Evolutionary conservation across 2,888 invertebrate species (phyloP).

Genomic region (Ptychoptera albimana): DNA sequence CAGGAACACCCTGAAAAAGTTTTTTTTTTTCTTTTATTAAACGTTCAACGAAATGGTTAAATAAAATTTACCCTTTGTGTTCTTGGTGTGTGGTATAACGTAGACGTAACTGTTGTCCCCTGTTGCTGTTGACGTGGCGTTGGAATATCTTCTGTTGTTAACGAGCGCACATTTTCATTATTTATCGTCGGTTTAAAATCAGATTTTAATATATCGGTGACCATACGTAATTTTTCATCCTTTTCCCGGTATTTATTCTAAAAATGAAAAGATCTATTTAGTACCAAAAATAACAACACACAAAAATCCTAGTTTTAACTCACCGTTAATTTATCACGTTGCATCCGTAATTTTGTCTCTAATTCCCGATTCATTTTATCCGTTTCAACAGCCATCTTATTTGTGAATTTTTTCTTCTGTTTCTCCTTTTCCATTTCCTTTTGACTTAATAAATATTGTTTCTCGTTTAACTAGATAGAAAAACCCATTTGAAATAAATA

Average conservation of each 20-base stretch:
- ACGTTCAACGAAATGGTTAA: background rate
- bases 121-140: conserved; percentile 7
- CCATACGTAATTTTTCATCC: conserved; percentile 41
- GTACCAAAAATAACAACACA: conserved; percentile 13
- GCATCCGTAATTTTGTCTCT: conserved; percentile 40
- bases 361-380: conserved; percentile 60
- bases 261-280: background rate
- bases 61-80: conserved; percentile 8
- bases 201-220: conserved; percentile 41
- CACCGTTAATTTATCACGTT: conserved; percentile 38
- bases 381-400: conserved; percentile 52
- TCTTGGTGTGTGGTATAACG: conserved; percentile 9
- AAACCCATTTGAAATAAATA: background rate
- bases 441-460: conserved; percentile 43
- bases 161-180: conserved; percentile 13
- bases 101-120: conserved; percentile 6
- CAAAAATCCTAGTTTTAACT: conserved; percentile 8
- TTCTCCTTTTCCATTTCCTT: conserved; percentile 49
- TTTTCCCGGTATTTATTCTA: conserved; percentile 37
- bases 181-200: conserved; percentile 16
- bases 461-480: conserved; percentile 42
- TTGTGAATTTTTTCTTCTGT: conserved; percentile 44
- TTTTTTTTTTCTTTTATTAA: no score
- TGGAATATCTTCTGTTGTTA: conserved; percentile 20
- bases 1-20: conserved; percentile 40